These are phyloP conservation scores for Steinernema khuongi DNA, from an alignment of 1,140 invertebrate species.

Conservation along the genomic window DNA sequence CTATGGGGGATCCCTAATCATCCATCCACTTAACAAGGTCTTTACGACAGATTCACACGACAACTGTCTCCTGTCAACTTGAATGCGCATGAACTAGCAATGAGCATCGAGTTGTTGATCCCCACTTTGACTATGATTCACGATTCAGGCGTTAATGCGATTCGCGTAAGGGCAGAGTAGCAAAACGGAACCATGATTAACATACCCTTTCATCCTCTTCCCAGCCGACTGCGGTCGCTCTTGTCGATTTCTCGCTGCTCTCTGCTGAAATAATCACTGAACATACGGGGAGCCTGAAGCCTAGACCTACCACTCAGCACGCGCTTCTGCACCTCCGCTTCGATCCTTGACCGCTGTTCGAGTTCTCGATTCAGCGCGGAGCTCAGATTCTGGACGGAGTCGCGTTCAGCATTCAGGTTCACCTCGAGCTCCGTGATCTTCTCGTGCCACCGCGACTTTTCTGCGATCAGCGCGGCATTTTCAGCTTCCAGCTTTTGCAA, in stretches of 20 bases:
- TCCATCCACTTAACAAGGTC: too few relatives aligned
- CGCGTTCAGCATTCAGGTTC: neutral
- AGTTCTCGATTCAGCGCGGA: neutral
- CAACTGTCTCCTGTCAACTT: too few relatives aligned
- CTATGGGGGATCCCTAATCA: too few relatives aligned
- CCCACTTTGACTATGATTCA: too few relatives aligned
- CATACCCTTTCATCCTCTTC: slow-evolving; percentile 3
- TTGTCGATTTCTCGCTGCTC: neutral
- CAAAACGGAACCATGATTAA: neutral
- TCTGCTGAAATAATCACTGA: neutral
- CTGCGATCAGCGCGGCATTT: neutral
- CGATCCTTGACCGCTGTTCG: neutral
- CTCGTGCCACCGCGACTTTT: neutral
- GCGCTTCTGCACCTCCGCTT: neutral
- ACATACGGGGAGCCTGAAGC: neutral
- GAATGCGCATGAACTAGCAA: too few relatives aligned
- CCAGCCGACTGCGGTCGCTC: neutral
- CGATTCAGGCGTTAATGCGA: too few relatives aligned
- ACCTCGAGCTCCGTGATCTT: neutral
- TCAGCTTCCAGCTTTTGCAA: neutral
- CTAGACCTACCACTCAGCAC: neutral
- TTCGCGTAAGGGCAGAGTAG: too few relatives aligned
- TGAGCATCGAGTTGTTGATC: too few relatives aligned
- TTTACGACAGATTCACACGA: too few relatives aligned
- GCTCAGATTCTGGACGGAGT: slow-evolving; percentile 5